These are phyloP conservation scores for Diaphora mendica DNA, from an alignment of 2,888 invertebrate genomes.

Conservation along the genomic window DNA sequence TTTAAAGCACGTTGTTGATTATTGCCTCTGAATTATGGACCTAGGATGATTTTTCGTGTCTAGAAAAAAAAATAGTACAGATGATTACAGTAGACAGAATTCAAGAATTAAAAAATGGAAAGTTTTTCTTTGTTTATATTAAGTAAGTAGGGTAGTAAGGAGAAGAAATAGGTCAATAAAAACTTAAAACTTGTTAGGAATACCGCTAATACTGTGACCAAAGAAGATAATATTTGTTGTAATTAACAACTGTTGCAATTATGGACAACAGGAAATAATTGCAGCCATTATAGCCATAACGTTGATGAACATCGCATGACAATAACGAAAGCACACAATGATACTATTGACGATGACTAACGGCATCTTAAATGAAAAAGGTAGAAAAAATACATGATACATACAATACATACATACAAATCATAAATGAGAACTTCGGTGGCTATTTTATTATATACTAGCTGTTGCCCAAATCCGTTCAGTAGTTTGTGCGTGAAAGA, in stretches of 20 bases:
- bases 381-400: background rate
- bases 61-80: background rate
- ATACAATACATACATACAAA: too few species aligned
- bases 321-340: conserved; percentile 33
- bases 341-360: conserved; percentile 22
- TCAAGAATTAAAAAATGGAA: background rate
- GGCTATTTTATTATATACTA: background rate
- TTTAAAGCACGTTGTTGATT: background rate
- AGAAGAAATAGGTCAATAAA: background rate
- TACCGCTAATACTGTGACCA: too few species aligned
- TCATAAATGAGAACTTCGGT: background rate
- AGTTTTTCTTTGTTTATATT: too few species aligned
- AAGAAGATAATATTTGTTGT: too few species aligned
- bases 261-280: conserved; percentile 23
- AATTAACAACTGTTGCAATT: background rate
- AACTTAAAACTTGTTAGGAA: background rate
- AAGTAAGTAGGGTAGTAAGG: too few species aligned
- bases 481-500: too few species aligned
- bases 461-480: too few species aligned
- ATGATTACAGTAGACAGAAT: background rate
- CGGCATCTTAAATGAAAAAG: background rate
- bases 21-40: background rate
- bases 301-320: conserved; percentile 29
- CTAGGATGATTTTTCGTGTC: too few species aligned
- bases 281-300: conserved; percentile 21